Percentiles rank a stretch among this genome's conserved stretches.
Conservation (phyloP, 2,113 vertebrate genomes). For the Esox niger region DNA sequence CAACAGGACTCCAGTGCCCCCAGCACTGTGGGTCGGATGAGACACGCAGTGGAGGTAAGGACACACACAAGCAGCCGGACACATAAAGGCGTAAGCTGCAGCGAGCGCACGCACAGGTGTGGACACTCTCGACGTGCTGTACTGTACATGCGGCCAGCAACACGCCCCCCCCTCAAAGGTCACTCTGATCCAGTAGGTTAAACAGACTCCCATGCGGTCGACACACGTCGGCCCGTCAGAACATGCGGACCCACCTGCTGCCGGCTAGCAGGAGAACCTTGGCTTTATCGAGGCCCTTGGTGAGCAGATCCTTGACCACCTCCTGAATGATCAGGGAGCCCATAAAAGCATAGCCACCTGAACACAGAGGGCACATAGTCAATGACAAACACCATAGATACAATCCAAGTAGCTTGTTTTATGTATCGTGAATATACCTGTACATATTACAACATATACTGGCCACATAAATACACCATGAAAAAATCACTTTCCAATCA, state of each 20-base stretch:
- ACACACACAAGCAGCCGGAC: too few species aligned
- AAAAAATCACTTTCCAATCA: too few species aligned
- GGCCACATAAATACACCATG: too few species aligned
- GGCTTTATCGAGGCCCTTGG: constrained; percentile 84
- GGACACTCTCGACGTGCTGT: too few species aligned
- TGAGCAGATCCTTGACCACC: constrained; percentile 89
- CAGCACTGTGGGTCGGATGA: constrained; percentile 75
- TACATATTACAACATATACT: too few species aligned
- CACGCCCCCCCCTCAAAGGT: too few species aligned
- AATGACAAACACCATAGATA: background rate
- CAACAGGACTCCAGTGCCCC: constrained; percentile 91
- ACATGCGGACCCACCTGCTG: constrained; percentile 82
- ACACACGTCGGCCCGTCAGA: background rate
- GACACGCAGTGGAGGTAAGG: too few species aligned
- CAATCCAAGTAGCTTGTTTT: background rate
- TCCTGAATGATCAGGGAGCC: constrained; percentile 94
- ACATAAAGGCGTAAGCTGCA: too few species aligned
- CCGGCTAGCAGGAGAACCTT: constrained; percentile 93
- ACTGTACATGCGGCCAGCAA: too few species aligned
- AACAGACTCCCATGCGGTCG: background rate
- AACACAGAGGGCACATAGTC: constrained; percentile 31
- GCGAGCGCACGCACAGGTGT: too few species aligned
- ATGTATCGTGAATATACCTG: too few species aligned
- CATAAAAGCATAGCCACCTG: constrained; percentile 94
- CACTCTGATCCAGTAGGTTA: too few species aligned